Evolutionary conservation across 1,140 invertebrate genomes (phyloP).

Genomic region (Harpegnathos saltator): DNA sequence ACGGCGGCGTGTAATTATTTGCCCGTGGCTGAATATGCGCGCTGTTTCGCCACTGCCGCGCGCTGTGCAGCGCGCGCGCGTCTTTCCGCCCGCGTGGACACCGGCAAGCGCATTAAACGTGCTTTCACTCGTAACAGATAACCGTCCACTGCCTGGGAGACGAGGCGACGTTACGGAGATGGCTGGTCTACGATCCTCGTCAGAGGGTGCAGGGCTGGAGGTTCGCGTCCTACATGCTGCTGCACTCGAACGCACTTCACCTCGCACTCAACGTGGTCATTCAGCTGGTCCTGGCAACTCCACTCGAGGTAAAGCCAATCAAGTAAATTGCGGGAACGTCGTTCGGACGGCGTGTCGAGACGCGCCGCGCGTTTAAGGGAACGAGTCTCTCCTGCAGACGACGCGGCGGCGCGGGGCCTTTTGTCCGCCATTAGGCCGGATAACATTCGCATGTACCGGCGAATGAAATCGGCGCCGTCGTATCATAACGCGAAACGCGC

Average conservation of each 20-base stretch:
- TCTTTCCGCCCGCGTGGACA: constrained; percentile 8
- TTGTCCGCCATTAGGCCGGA: background rate
- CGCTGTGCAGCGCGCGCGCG: no score
- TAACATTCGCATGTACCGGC: constrained; percentile 2
- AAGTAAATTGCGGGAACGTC: constrained; percentile 70
- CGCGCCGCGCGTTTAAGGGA: constrained; percentile 39
- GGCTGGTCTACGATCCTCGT: constrained; percentile 90
- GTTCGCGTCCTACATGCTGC: constrained; percentile 93
- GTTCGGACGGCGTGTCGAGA: background rate
- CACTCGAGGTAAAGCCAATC: constrained; percentile 86
- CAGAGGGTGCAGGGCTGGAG: constrained; percentile 91
- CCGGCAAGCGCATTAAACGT: constrained; percentile 41
- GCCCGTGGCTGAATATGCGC: background rate
- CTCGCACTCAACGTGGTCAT: constrained; percentile 88
- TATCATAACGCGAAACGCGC: background rate
- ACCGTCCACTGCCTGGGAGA: constrained; percentile 85
- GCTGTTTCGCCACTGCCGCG: background rate
- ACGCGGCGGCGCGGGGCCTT: background rate
- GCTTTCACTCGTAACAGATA: constrained; percentile 82
- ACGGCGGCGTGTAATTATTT: constrained; percentile 30
- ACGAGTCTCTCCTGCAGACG: background rate
- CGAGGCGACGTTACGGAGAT: constrained; percentile 83
- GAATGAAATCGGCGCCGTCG: constrained; percentile 17
- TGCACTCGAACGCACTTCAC: constrained; percentile 91
- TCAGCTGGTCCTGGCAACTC: constrained; percentile 90